Evolutionary conservation across 2,113 vertebrate species (phyloP).

Genomic region (Apus apus): DNA sequence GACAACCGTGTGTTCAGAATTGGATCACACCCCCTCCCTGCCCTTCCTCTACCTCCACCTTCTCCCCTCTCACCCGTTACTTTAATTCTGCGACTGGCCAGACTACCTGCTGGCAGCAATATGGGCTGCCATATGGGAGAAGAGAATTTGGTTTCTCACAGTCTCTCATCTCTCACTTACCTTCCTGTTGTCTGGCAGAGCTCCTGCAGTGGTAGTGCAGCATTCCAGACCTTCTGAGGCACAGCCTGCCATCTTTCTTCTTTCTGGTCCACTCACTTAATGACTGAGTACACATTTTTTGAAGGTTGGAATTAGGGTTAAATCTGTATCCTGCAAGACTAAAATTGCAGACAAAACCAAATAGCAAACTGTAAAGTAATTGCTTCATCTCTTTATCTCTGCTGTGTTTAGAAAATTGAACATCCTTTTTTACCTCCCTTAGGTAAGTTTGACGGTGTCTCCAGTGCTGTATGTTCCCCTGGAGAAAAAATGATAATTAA

Average conservation of each 20-base stretch:
- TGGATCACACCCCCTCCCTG: background rate
- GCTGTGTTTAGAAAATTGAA: background rate
- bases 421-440: background rate
- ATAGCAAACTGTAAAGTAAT: background rate
- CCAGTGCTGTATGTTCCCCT: background rate
- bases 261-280: background rate
- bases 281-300: background rate
- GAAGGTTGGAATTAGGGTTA: background rate
- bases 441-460: background rate
- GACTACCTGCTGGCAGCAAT: conserved; percentile 7
- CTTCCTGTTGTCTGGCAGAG: conserved; percentile 3
- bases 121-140: background rate
- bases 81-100: background rate
- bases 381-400: background rate
- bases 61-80: background rate
- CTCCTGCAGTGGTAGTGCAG: background rate
- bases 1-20: background rate
- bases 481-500: background rate
- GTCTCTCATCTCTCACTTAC: background rate
- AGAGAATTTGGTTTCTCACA: background rate
- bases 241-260: background rate
- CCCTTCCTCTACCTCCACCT: background rate
- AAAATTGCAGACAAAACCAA: background rate
- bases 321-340: background rate
- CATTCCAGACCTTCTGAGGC: background rate